Base-by-base conservation (phyloP, 2,888 invertebrate species). In the Hypolimnas misippus region DNA sequence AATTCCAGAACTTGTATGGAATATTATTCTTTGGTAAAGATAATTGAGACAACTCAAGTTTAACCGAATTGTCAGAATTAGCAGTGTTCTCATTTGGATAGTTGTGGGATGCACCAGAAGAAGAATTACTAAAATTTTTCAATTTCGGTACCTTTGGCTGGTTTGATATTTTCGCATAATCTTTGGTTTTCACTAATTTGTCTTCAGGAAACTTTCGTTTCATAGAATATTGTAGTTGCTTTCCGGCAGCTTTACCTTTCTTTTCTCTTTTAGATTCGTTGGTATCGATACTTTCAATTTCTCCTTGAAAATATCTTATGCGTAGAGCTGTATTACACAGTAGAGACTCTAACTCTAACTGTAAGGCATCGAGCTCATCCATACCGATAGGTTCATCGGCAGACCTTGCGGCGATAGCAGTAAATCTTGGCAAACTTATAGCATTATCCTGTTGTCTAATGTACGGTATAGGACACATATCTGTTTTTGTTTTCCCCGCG, bases 1-100 rank as follows among this genome's bases (percentile, higher is more conserved):
- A 97, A 38, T 96, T 94, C 98, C 98, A 99, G 90, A 98, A 98
- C 83, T 97, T 97, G 77, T 98, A 97, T 8, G 98, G 97, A 60
- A 96, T 96, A 86, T 98, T 98, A 83, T 98, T 98, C 87, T 97
- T 97, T 16, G 96, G 96, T 62, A 96, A 83, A 25, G 95, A 85
- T 58, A 96, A 87, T 77, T 96, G 96, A 1, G 94, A 94, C 52
- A 94, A 85, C 73, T 96, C 95, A 52, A 94, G 89, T 75, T 94
- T 94, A 1, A 83, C 93, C 7, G 92, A 87, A 81, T 85, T 94
- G 79, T 87, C 93, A 70, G 83, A 93, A 70, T 88, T 89, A 40
- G 79, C 73, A 33, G 70, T 71, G 63, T 86, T 76, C 67, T 92
- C 91, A 79, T 85, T 87, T 52, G 84, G 78, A 71, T 87, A 90